phyloP scores from a whole-genome alignment of 2,888 invertebrate species.

The Unio pictorum region DNA sequence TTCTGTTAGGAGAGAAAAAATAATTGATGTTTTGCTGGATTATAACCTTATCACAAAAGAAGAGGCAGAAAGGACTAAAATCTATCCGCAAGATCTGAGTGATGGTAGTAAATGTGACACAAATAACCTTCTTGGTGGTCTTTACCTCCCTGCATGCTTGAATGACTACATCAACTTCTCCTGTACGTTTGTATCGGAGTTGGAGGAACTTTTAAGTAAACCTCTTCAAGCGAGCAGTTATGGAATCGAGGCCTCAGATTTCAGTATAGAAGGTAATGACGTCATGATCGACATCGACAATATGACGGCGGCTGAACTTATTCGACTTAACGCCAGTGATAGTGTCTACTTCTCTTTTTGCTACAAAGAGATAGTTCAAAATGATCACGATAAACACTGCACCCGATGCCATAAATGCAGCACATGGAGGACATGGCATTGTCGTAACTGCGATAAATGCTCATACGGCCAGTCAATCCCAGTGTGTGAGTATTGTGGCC shows the following conservation, averaged over 20 bases:
- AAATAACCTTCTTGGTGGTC: too few relatives aligned
- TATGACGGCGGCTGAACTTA: constrained; percentile 24
- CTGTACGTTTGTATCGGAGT: constrained; percentile 29
- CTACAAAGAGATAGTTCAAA: constrained; percentile 23
- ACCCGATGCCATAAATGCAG: constrained; percentile 21
- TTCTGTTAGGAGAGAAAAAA: too few relatives aligned
- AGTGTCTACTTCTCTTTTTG: constrained; percentile 36
- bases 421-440: constrained; percentile 31
- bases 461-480: constrained; percentile 11
- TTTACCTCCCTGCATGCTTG: constrained; percentile 18
- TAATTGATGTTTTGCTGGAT: too few relatives aligned
- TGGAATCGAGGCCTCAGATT: constrained; percentile 31
- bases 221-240: constrained; percentile 21
- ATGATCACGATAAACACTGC: constrained; percentile 33
- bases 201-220: constrained; percentile 18
- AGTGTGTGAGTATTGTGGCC: constrained; percentile 33
- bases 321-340: constrained; percentile 25
- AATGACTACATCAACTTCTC: constrained; percentile 32
- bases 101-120: too few relatives aligned
- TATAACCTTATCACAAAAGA: too few relatives aligned
- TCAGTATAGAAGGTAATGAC: constrained; percentile 9
- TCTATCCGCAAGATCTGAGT: too few relatives aligned
- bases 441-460: constrained; percentile 25
- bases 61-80: too few relatives aligned
- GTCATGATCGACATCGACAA: constrained; percentile 16